Percentiles rank a stretch among this genome's conserved stretches.
Evolutionary conservation across 2,797 vertebrate species (phyloP).

Genomic region (Psittacula echo): DNA sequence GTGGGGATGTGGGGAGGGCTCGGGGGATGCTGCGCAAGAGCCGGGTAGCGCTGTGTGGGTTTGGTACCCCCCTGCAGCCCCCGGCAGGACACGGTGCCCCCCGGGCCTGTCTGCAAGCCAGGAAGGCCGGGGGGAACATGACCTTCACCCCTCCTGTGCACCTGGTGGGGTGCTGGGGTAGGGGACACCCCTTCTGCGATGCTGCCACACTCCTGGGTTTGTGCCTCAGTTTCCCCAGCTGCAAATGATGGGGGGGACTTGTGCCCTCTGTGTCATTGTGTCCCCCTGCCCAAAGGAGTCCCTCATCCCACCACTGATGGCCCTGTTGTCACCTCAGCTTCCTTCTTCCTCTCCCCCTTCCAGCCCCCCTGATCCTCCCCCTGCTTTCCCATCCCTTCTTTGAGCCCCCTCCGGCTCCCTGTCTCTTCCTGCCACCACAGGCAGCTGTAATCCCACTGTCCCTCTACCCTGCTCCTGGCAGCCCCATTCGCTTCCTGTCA

Average conservation of each 20-base stretch:
- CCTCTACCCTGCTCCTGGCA: not conserved
- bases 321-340: not conserved
- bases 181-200: not conserved
- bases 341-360: not conserved
- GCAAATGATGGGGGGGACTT: not conserved
- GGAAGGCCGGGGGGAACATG: not conserved
- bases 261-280: fast-evolving
- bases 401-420: not conserved
- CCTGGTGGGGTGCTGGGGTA: not conserved
- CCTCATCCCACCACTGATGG: not conserved
- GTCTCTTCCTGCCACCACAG: not conserved
- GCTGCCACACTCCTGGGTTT: not conserved
- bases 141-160: not conserved
- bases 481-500: not conserved
- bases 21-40: not conserved
- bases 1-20: not conserved
- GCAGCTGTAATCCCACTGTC: not conserved
- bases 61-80: not conserved
- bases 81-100: not conserved
- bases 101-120: not conserved
- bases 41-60: fast-evolving
- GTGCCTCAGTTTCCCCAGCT: constrained; percentile 51
- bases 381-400: not conserved
- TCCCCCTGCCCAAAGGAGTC: not conserved
- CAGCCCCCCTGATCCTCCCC: not conserved